Conservation (phyloP, 2,113 vertebrate species). For the Callopanchax toddi region DNA sequence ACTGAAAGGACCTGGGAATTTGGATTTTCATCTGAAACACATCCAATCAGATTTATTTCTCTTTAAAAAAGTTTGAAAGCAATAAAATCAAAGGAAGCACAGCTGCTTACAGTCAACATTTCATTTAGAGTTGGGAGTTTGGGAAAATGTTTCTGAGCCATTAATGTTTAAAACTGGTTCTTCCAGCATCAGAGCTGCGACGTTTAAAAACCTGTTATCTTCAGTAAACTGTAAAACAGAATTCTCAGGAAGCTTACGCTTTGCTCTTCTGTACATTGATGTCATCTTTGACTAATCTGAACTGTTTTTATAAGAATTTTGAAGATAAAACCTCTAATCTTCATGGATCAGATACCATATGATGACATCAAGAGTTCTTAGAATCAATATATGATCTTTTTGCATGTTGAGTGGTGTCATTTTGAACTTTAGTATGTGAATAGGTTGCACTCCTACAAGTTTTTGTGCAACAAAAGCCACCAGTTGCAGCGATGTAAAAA, state of each 20-base stretch:
- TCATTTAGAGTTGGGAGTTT: too few relatives aligned
- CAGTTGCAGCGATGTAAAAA: neutral
- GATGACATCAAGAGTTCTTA: neutral
- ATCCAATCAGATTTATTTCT: constrained; percentile 17
- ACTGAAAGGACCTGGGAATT: constrained; percentile 32
- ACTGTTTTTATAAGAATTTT: too few relatives aligned
- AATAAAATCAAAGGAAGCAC: constrained; percentile 1
- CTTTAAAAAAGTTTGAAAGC: constrained; percentile 24
- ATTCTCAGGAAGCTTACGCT: too few relatives aligned
- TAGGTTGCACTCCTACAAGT: neutral
- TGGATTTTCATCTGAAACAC: constrained; percentile 7
- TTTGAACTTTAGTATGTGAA: constrained; percentile 17
- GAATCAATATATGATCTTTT: neutral
- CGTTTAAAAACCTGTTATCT: too few relatives aligned
- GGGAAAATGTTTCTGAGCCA: too few relatives aligned
- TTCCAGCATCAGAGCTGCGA: too few relatives aligned
- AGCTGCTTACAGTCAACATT: neutral
- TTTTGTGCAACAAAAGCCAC: neutral
- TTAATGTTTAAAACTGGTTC: constrained; percentile 40
- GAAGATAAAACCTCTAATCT: too few relatives aligned
- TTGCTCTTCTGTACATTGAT: too few relatives aligned
- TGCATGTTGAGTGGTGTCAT: neutral
- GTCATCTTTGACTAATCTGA: too few relatives aligned
- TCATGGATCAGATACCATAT: too few relatives aligned
- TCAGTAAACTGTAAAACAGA: too few relatives aligned